Conservation (phyloP, 2,113 vertebrate genomes). For the Thamnaconus septentrionalis region DNA sequence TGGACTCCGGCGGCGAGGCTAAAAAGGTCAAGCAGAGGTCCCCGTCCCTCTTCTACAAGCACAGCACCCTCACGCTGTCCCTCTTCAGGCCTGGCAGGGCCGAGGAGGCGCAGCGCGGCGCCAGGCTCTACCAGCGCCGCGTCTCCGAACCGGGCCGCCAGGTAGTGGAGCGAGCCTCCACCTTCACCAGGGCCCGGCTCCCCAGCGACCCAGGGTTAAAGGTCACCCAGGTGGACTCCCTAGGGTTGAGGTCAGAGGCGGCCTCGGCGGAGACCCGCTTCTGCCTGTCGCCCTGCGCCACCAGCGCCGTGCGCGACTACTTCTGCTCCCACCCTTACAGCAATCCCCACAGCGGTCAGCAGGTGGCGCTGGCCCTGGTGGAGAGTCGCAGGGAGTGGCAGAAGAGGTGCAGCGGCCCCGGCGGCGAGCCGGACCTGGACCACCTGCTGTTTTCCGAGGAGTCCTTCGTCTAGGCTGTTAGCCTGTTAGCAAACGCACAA, state of each 20-base stretch:
- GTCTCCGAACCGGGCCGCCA: constrained; percentile 47
- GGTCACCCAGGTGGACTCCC: constrained; percentile 40
- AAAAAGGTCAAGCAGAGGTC: constrained; percentile 34
- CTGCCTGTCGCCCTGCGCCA: constrained; percentile 66
- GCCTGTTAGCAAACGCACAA: no score
- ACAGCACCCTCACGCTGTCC: constrained; percentile 41
- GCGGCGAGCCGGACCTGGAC: constrained; percentile 77
- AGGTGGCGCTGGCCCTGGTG: constrained; percentile 70
- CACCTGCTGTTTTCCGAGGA: constrained; percentile 82
- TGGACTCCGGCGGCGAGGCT: background rate
- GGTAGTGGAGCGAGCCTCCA: constrained; percentile 24
- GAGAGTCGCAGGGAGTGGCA: constrained; percentile 73
- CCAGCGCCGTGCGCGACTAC: constrained; percentile 65
- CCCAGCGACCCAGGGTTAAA: constrained; percentile 62
- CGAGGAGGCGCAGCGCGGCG: constrained; percentile 5
- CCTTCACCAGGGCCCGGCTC: constrained; percentile 19
- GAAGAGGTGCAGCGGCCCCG: constrained; percentile 73
- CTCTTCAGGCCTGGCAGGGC: constrained; percentile 58
- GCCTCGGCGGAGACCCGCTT: constrained; percentile 34
- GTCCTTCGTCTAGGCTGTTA: constrained; percentile 64
- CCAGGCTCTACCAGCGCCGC: constrained; percentile 39
- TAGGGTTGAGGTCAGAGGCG: background rate
- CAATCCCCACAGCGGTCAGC: constrained; percentile 63
- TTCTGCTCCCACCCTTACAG: constrained; percentile 63
- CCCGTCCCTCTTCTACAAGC: constrained; percentile 48